Percentiles rank a stretch among this genome's conserved stretches.
Conservation (phyloP, 2,888 invertebrate species). For the Limnephilus lunatus region DNA sequence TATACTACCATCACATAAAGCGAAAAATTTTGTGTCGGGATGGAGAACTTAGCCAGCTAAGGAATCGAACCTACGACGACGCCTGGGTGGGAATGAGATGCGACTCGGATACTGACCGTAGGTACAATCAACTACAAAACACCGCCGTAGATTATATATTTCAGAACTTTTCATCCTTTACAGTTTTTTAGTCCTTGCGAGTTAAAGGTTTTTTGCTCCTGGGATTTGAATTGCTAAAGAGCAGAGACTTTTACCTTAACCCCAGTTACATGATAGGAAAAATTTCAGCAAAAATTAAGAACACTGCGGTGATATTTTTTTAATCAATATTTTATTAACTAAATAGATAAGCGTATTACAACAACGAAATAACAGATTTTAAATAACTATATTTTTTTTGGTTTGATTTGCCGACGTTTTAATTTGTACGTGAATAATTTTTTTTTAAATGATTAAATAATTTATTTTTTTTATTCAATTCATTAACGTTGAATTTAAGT, state of each 20-base stretch:
- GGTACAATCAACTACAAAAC: not conserved
- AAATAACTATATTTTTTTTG: not conserved
- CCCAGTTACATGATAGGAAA: slow-evolving; percentile 38
- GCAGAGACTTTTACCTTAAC: slow-evolving; percentile 42
- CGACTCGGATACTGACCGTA: too few relatives aligned
- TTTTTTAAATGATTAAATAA: too few relatives aligned
- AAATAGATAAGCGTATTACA: not conserved
- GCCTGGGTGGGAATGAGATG: too few relatives aligned
- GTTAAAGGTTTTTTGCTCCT: slow-evolving; percentile 24
- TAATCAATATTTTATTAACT: not conserved
- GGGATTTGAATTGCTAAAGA: slow-evolving; percentile 62
- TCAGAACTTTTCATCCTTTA: not conserved
- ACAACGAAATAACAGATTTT: not conserved
- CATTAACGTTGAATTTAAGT: too few relatives aligned
- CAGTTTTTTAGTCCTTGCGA: not conserved
- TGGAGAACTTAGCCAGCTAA: too few relatives aligned
- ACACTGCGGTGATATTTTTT: slow-evolving; percentile 10
- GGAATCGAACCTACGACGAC: too few relatives aligned
- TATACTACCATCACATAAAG: too few relatives aligned
- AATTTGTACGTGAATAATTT: too few relatives aligned
- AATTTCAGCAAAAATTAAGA: slow-evolving; percentile 25
- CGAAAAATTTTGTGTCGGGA: too few relatives aligned
- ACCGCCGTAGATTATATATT: not conserved
- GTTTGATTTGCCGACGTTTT: too few relatives aligned
- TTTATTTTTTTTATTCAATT: too few relatives aligned